These are phyloP conservation scores for Barbus barbus DNA, from an alignment of 2,113 vertebrate species.

Conservation along the genomic window DNA sequence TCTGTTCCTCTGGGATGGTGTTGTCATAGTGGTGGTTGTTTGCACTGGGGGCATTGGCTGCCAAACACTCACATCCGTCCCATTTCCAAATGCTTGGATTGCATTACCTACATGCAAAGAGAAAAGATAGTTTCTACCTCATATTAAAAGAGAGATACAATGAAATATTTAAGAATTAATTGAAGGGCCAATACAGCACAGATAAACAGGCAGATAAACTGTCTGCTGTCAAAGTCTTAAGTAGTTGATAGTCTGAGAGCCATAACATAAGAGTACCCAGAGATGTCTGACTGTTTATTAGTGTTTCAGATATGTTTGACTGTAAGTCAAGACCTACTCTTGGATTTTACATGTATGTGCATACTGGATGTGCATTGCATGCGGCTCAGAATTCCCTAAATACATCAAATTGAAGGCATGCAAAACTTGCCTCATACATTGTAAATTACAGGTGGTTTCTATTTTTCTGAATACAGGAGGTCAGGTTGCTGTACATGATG, in stretches of 20 bases:
- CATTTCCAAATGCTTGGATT: slow-evolving; percentile 96
- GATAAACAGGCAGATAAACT: not conserved
- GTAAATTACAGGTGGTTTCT: not conserved
- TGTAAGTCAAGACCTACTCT: not conserved
- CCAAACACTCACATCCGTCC: slow-evolving; percentile 92
- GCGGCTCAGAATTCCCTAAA: too few species aligned
- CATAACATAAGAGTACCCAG: too few species aligned
- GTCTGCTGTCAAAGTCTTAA: not conserved
- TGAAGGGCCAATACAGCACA: not conserved
- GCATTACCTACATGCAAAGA: slow-evolving; percentile 82
- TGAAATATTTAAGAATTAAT: not conserved
- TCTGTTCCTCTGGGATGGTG: slow-evolving; percentile 75
- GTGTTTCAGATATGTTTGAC: not conserved
- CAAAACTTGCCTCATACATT: too few species aligned
- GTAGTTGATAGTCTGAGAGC: too few species aligned
- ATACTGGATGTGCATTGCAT: too few species aligned
- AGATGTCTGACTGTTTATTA: not conserved
- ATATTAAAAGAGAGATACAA: not conserved
- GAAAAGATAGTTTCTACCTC: not conserved
- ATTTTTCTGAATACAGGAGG: not conserved
- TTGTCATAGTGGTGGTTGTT: slow-evolving; percentile 78
- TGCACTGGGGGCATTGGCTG: slow-evolving; percentile 84
- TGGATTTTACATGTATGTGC: too few species aligned
- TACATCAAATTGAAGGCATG: too few species aligned
- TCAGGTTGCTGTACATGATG: not conserved